These are phyloP conservation scores for Pseudomyrmex gracilis DNA, from an alignment of 1,140 invertebrate species.

Conservation along the genomic window DNA sequence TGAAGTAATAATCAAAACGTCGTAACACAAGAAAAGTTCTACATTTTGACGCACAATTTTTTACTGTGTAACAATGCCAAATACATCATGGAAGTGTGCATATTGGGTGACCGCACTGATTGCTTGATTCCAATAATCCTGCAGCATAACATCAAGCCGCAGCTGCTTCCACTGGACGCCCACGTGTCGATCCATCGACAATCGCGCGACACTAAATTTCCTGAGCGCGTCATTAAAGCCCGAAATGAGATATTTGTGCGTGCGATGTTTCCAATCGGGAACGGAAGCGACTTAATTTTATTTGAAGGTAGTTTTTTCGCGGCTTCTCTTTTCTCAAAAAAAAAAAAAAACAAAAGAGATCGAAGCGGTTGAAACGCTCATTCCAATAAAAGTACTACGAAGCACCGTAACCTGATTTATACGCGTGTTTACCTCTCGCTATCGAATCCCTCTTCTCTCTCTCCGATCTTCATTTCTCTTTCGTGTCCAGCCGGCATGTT, in stretches of 20 bases:
- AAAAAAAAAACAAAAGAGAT: conserved; percentile 59
- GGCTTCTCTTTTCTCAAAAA: too few species aligned
- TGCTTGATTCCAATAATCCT: conserved; percentile 52
- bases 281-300: conserved; percentile 22
- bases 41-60: too few species aligned
- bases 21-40: too few species aligned
- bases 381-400: conserved; percentile 69
- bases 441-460: conserved; percentile 34
- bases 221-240: not conserved
- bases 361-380: conserved; percentile 63
- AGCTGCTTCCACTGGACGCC: conserved; percentile 32
- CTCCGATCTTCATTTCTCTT: conserved; percentile 61
- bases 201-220: conserved; percentile 41
- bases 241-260: conserved; percentile 28
- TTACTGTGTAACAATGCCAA: too few species aligned
- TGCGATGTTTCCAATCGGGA: not conserved
- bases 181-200: conserved; percentile 46
- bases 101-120: conserved; percentile 55
- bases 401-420: conserved; percentile 77
- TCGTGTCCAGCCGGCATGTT: conserved; percentile 61
- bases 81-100: conserved; percentile 45
- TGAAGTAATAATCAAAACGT: too few species aligned
- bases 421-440: conserved; percentile 72
- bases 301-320: not conserved
- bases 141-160: conserved; percentile 26